These are phyloP conservation scores for Numenius arquata DNA, from an alignment of 2,113 vertebrate species.

Conservation along the genomic window DNA sequence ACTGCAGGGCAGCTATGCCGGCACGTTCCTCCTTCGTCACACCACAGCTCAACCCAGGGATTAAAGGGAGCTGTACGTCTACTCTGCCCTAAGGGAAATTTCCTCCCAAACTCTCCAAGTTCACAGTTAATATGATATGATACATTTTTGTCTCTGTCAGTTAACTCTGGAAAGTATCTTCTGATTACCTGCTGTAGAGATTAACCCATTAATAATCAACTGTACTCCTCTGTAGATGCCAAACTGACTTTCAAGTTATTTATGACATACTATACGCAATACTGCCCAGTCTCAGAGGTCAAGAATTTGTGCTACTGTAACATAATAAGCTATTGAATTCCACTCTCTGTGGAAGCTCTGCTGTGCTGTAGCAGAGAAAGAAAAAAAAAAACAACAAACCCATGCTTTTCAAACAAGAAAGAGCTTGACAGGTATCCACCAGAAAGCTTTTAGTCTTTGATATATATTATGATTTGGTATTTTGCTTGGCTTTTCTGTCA, in stretches of 20 bases:
- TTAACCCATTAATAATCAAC: neutral
- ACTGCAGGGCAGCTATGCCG: accelerated
- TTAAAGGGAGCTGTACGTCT: neutral
- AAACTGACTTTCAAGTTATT: neutral
- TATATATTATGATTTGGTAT: neutral
- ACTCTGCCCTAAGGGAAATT: neutral
- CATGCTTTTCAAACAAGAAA: neutral
- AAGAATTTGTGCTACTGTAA: neutral
- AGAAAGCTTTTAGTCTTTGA: neutral
- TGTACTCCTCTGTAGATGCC: neutral
- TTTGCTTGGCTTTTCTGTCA: slow-evolving; percentile 4
- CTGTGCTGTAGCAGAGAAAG: neutral
- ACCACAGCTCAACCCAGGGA: neutral
- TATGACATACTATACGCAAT: neutral
- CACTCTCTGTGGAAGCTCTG: neutral
- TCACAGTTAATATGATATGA: neutral
- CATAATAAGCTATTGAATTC: neutral
- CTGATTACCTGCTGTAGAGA: neutral
- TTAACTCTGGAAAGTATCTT: neutral
- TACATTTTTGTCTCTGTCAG: neutral
- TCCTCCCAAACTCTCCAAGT: neutral
- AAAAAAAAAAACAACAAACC: neutral
- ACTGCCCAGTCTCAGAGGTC: neutral
- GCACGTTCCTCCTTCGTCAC: neutral
- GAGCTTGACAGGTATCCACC: neutral